Evolutionary conservation across 2,113 vertebrate species (phyloP), one percentile per base, ranked within the genome.

Genomic region (Indicator indicator): DNA sequence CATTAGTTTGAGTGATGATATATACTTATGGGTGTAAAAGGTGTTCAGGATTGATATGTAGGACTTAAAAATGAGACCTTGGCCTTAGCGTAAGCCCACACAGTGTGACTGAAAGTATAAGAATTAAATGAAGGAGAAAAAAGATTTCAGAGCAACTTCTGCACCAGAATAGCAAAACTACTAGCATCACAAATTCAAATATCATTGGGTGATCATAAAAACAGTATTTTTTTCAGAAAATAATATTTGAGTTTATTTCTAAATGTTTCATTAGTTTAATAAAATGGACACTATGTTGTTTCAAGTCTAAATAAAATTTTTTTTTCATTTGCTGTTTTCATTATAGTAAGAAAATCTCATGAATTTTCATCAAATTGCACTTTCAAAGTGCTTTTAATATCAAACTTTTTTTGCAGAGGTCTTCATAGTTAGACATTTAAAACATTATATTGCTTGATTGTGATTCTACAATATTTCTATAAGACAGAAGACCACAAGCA

Each of bases 41-140:
- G 67, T 64, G 42, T 36, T 89, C 48, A 60, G 21, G 78, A 78
- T 64, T 91, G 58, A 95, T 89, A 84, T 84, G n/a, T 56, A 78
- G 32, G 36, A 79, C 58, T 63, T 82, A 55, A 81, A 83, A 89
- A 78, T 71, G 18, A 78, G 48, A 84, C n/a, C 44, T 64, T 71
- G 18, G 62, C 62, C 62, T 89, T 68, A 71, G 16, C 4, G 1
- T 60, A 91, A 84, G 63, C 7, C 32, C 42, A 48, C 28, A 60
- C 72, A 79, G 32, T 42, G 16, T 54, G 44, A 89, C 0, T 88
- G 58, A 62, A 94, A 90, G 19, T 54, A 7, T 60, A 75, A 73
- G 36, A 82, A 76, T 40, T 26, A 89, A 85, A 76, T 38, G 27
- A 5, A 11, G 7, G 26, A 71, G 42, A 75, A 82, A 83, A 94